Evolutionary conservation across 2,113 vertebrate species (phyloP), one percentile per base, ranked within the genome.

Genomic region (Serilophus lunatus): DNA sequence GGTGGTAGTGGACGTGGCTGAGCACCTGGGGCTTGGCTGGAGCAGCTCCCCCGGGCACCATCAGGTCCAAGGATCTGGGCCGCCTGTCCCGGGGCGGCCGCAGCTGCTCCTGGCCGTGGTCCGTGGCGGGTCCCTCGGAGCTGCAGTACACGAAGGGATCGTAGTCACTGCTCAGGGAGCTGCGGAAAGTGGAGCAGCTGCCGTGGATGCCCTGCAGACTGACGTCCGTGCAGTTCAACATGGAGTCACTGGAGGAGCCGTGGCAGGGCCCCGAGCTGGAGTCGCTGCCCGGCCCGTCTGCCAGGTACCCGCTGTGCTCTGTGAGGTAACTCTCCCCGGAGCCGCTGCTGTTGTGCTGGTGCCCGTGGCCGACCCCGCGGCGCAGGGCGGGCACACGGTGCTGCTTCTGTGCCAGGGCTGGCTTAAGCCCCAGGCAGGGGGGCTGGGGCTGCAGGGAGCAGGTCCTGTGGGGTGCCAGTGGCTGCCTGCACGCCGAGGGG

Each of bases 181-280:
- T 99, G 71, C 98, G 99, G 97, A 99, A 99, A 3, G 99, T 99
- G 87, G 99, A 99, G 90, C 99, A 99, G 98, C 99, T 99, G 95
- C 99, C 99, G 0, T 99, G 99, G 86, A 99, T 98, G 40, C 99
- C 99, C 94, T 99, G 99, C 78, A 99, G 98, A 81, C 99, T 99
- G 90, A 99, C 26, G 0, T 99, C 99, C 0, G 99, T 99, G 96
- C 99, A 99, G 96, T 99, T 99, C 84, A 99, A 96, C 85, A 99
- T 98, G 2, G 99, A 99, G 97, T 99, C 99, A 51, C 99, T 99
- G 86, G 99, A 99, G 50, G 99, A 99, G 63, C 99, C 99, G 0
- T 99, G 99, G 92, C 99, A 99, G 28, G 99, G 99, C 44, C 99
- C 99, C 0, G 99, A 99, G 96, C 99, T 99, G 93, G 99, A 99